Base-by-base conservation (phyloP, 2,113 vertebrate species). In the Stomatorhinus ivindoensis region DNA sequence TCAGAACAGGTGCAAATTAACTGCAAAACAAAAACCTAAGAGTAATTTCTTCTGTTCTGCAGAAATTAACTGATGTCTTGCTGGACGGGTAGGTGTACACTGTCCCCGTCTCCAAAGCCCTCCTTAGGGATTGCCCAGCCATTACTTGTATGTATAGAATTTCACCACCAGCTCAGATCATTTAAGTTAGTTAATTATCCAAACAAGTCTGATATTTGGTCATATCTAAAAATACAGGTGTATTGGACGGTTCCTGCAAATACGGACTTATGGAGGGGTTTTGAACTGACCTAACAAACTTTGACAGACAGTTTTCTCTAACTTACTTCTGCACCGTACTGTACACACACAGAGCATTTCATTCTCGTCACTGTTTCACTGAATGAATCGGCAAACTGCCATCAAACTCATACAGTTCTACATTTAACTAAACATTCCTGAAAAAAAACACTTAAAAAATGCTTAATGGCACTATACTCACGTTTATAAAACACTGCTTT, bases 401-500 rank as follows among this genome's bases (percentile, higher is more conserved):
- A n/a, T 47, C 42, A 48, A 47, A 50, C 21, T 76, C 31, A 35
- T 27, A 86, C 10, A 48, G 44, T 48, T 48, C 83, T 50, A 11
- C 13, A 48, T 86, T 27, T 48, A 35, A 35, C 21, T 19, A 76
- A 35, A 42, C 69, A 80, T 39, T 35, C 73, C 17, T 17, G 13
- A 42, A 80, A 24, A 13, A n/a, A 86, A 31, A 1, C 85, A 2
- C 50, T 46, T 31, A 69, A 1, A 1, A 15, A 31, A 27, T 0
- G n/a, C n/a, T 69, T 4, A 13, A 4, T 4, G 61, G 27, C 10
- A 44, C 90, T 90, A 94, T 90, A 98, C 98, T 98, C 93, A 99
- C 98, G 95, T 93, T 99, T 99, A 95, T 99, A 99, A 96, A 99
- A 99, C 89, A 97, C 97, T 0, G 95, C 97, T 96, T 98, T 99